Percentiles rank a stretch among this genome's conserved stretches.
Conservation (phyloP, 2,797 vertebrate species). For the Oophaga sylvatica region DNA sequence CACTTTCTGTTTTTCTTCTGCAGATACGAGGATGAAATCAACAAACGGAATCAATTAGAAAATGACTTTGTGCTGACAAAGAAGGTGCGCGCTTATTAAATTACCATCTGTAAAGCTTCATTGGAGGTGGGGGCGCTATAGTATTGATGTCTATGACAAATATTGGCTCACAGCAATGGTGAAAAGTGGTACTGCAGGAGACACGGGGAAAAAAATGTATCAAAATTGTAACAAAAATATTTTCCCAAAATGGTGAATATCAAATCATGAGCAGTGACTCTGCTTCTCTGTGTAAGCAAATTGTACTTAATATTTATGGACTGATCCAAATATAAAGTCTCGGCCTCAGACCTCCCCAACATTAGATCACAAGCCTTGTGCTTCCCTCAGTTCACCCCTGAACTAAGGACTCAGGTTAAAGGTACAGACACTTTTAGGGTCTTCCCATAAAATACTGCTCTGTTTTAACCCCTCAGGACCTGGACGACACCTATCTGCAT, state of each 20-base stretch:
- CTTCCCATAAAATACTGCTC: neutral
- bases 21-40: slow-evolving; percentile 68
- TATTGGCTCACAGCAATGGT: neutral
- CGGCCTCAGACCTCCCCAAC: no score
- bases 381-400: neutral
- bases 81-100: slow-evolving; percentile 49
- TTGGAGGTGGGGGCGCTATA: neutral
- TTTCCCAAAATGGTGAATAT: no score
- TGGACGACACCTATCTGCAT: slow-evolving; percentile 73
- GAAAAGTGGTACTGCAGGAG: neutral
- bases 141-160: neutral
- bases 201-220: neutral
- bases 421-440: neutral
- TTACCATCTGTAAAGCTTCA: neutral
- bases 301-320: neutral
- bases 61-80: slow-evolving; percentile 68
- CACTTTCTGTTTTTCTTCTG: neutral
- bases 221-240: neutral
- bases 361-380: neutral
- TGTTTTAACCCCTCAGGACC: slow-evolving; percentile 66
- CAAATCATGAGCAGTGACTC: no score
- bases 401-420: neutral
- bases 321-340: neutral
- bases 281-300: no score
- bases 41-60: slow-evolving; percentile 64